Conservation (phyloP, 2,113 vertebrate genomes). For the Butorides virescens region DNA sequence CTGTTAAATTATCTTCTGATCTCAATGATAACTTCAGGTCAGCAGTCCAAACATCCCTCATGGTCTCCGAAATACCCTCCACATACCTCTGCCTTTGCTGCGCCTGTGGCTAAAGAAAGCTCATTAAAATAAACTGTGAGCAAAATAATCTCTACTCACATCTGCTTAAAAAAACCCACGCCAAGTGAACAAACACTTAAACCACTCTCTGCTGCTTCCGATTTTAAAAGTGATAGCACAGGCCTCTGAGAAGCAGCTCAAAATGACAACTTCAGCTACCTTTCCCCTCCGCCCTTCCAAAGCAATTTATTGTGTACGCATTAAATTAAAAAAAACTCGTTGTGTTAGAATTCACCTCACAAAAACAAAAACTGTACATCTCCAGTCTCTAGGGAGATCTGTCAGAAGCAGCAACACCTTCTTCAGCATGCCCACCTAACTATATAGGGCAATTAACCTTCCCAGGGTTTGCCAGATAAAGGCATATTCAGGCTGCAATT, state of each 20-base stretch:
- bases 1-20: not conserved
- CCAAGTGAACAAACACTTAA: not conserved
- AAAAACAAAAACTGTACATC: not conserved
- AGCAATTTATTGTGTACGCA: not conserved
- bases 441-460: not conserved
- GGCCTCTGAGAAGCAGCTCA: not conserved
- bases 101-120: fast-evolving
- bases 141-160: not conserved
- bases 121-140: not conserved
- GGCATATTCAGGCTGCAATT: not conserved
- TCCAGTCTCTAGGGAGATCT: not conserved
- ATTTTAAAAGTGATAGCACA: not conserved
- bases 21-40: not conserved
- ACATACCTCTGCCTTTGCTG: not conserved
- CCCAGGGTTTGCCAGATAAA: not conserved
- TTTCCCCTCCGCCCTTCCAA: not conserved
- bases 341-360: not conserved
- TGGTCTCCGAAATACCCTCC: not conserved
- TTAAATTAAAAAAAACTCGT: not conserved
- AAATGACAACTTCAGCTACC: not conserved
- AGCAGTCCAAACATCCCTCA: not conserved
- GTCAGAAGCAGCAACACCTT: not conserved
- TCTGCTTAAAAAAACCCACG: not conserved
- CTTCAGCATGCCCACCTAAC: not conserved
- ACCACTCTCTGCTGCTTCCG: not conserved